Evolutionary conservation across 2,888 invertebrate species (phyloP), one percentile per base, ranked within the genome.

Genomic region (Meandrusa payeni): DNA sequence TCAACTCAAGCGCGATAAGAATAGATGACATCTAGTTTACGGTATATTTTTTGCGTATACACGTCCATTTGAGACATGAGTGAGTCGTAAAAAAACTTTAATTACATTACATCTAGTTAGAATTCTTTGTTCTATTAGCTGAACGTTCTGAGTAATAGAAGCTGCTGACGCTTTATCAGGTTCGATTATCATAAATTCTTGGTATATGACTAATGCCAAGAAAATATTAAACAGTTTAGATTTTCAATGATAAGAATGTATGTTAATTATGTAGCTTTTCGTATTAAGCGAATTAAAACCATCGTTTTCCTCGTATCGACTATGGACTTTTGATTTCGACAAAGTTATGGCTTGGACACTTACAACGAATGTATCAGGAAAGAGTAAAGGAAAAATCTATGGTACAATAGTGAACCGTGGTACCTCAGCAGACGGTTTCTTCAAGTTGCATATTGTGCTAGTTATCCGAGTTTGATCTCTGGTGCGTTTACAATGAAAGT

Each of bases 1-100:
- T 40, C 63, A 61, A 66, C 52, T 69, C 68, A 67, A 57, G 64
- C 70, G 65, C 57, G 27, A 17, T 28, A 29, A 47, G 32, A 53
- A 58, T 55, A 41, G 54, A 42, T 48, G 48, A 19, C 40, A 46
- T 47, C 48, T 50, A 46, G 33, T 28, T 38, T 28, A 23, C 31
- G 12, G 37, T 43, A 17, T n/a, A 12, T 44, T 44, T 44, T 44
- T 39, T 44, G 29, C 38, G 22, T 19, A 5, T 2, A 26, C 9
- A 15, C 11, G 13, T 15, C 20, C 26, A 26, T 27, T 12, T 9
- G 28, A 28, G 28, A 38, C 28, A 26, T 19, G 26, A 29, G 20
- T 27, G 38, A 33, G 23, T 39, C 7, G 38, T 12, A 19, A 13
- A 41, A 33, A 34, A 26, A n/a, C n/a, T n/a, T 13, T 27, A 41